These are phyloP conservation scores for Drosophila biarmipes DNA, from an alignment of 1,140 invertebrate genomes.

Conservation along the genomic window DNA sequence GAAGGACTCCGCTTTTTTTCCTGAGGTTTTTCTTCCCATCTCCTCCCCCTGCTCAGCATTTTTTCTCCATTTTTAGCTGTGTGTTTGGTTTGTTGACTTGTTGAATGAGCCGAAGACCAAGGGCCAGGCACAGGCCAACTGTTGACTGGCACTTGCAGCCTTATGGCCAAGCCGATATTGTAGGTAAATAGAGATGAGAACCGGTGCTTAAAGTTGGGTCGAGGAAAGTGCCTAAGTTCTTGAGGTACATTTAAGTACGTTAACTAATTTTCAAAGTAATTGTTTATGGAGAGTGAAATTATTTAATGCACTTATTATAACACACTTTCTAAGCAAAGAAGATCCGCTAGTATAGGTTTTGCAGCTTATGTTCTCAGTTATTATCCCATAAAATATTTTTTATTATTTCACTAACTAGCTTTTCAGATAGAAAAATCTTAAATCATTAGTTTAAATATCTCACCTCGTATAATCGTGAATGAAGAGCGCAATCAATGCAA, in stretches of 20 bases:
- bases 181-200: constrained; percentile 32
- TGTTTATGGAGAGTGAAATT: not conserved
- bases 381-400: no score
- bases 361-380: no score
- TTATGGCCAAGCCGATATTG: constrained; percentile 42
- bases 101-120: constrained; percentile 59
- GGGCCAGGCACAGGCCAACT: constrained; percentile 45
- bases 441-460: no score
- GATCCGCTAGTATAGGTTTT: no score
- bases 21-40: constrained; percentile 1
- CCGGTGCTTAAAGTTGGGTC: constrained; percentile 18
- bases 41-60: not conserved
- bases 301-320: not conserved
- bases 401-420: no score
- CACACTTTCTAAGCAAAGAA: no score
- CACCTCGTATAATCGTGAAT: no score
- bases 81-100: constrained; percentile 75
- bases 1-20: constrained; percentile 39
- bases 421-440: no score
- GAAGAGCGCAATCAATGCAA: no score
- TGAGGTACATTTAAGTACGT: not conserved
- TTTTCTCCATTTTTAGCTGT: constrained; percentile 42
- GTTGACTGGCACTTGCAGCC: constrained; percentile 61
- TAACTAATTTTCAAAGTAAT: not conserved
- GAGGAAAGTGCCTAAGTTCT: not conserved